phyloP scores from a whole-genome alignment of 2,113 vertebrate genomes.

The Paramormyrops kingsleyae region DNA sequence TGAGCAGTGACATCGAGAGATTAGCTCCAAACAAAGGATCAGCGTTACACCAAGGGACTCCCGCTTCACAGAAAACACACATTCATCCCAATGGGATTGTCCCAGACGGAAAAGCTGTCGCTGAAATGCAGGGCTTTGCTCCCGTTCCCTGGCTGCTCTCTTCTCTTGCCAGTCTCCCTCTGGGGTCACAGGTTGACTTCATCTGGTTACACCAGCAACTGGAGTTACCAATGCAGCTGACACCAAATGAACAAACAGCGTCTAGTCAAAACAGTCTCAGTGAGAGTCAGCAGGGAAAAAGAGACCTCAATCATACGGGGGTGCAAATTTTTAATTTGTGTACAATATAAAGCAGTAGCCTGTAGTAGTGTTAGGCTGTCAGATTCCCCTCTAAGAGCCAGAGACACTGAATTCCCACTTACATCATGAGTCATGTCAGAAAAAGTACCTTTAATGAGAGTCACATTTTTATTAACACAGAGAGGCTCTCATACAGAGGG shows the following conservation, averaged over 20 bases:
- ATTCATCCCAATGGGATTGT: not conserved
- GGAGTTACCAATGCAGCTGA: not conserved
- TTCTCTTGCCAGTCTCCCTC: not conserved
- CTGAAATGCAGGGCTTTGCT: conserved; percentile 1
- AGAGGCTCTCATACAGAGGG: not conserved
- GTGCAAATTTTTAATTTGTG: not conserved
- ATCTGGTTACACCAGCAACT: not conserved
- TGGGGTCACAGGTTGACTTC: not conserved
- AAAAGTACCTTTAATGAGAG: not conserved
- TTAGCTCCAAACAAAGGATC: not conserved
- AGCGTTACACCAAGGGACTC: not conserved
- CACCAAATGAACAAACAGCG: not conserved
- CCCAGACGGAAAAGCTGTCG: not conserved
- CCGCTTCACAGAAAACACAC: not conserved
- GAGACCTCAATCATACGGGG: not conserved
- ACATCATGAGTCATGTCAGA: not conserved
- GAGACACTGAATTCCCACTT: not conserved
- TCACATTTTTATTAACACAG: not conserved
- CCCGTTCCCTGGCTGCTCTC: not conserved
- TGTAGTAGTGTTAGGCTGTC: not conserved
- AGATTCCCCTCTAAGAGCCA: not conserved
- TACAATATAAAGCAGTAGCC: not conserved
- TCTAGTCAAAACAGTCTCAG: not conserved
- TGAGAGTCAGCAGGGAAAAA: not conserved
- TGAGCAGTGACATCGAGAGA: not conserved